These are phyloP conservation scores for Thamnophis elegans DNA, from an alignment of 2,797 vertebrate genomes.

Conservation along the genomic window DNA sequence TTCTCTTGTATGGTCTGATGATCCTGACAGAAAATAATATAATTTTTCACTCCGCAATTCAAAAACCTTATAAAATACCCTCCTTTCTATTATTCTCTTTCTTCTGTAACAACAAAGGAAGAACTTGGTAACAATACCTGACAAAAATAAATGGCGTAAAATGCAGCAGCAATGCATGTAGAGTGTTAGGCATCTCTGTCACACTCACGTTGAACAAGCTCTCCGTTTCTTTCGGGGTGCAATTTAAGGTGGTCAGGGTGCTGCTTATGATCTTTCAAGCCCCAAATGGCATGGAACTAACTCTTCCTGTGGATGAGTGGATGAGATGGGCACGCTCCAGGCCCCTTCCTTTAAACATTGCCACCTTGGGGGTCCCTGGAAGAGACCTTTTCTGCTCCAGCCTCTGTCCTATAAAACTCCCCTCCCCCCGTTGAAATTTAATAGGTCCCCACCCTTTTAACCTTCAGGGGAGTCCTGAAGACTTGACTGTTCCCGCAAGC, in stretches of 20 bases:
- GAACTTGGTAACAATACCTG: not conserved
- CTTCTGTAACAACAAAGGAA: not conserved
- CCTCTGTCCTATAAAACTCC: not conserved
- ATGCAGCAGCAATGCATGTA: not conserved
- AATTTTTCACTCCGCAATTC: not conserved
- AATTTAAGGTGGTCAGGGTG: not conserved
- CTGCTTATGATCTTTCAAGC: not conserved
- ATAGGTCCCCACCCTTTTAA: not conserved
- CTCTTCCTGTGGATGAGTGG: not conserved
- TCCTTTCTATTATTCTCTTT: not conserved
- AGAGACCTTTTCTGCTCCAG: not conserved
- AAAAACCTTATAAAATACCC: not conserved
- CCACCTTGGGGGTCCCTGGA: not conserved
- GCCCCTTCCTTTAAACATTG: not conserved
- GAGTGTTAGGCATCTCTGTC: not conserved
- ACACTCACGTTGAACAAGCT: not conserved
- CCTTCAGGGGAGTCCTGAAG: not conserved
- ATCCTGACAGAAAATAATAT: not conserved
- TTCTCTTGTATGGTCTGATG: not conserved
- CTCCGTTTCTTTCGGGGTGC: not conserved
- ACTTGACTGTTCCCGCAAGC: not conserved
- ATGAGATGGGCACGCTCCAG: not conserved
- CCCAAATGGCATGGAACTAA: not conserved
- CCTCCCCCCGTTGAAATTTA: not conserved
- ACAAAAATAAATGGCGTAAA: not conserved